Percentiles rank a stretch among this genome's conserved stretches.
Evolutionary conservation across 2,797 vertebrate species (phyloP).

Genomic region (Pangasius sanitwongsei): DNA sequence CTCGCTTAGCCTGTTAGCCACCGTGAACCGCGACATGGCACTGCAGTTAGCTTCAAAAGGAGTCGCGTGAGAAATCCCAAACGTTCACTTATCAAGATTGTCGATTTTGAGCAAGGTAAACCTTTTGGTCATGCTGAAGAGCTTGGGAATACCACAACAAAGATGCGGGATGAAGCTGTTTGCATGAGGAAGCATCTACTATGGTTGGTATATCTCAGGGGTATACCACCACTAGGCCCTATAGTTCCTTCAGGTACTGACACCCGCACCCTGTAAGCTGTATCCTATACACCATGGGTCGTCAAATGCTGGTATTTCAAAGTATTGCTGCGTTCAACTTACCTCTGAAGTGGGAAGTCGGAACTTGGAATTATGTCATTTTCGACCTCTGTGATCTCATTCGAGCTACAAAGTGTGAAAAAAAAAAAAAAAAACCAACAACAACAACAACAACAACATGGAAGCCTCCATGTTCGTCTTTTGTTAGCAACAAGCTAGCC

Average conservation of each 20-base stretch:
- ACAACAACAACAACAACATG: neutral
- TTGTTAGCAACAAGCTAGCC: neutral
- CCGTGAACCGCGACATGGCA: constrained; percentile 37
- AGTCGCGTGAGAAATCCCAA: neutral
- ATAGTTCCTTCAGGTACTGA: neutral
- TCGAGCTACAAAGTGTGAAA: neutral
- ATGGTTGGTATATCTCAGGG: constrained; percentile 15
- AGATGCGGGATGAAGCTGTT: neutral
- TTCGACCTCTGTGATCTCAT: neutral
- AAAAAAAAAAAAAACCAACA: no score
- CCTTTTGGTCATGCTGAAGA: constrained; percentile 22
- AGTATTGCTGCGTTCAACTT: neutral
- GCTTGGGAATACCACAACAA: constrained; percentile 3
- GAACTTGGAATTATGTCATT: neutral
- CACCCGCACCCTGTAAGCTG: neutral
- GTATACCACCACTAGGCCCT: constrained; percentile 9
- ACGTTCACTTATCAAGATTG: neutral
- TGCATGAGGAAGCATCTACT: neutral
- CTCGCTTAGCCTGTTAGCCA: constrained; percentile 60
- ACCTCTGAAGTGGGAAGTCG: neutral
- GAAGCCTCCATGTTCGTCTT: neutral
- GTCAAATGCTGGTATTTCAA: neutral
- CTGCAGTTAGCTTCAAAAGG: constrained; percentile 19
- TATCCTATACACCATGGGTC: neutral
- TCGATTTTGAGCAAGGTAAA: neutral